Evolutionary conservation across 2,797 vertebrate species (phyloP), one percentile per base, ranked within the genome.

Genomic region (Cyclura pinguis): DNA sequence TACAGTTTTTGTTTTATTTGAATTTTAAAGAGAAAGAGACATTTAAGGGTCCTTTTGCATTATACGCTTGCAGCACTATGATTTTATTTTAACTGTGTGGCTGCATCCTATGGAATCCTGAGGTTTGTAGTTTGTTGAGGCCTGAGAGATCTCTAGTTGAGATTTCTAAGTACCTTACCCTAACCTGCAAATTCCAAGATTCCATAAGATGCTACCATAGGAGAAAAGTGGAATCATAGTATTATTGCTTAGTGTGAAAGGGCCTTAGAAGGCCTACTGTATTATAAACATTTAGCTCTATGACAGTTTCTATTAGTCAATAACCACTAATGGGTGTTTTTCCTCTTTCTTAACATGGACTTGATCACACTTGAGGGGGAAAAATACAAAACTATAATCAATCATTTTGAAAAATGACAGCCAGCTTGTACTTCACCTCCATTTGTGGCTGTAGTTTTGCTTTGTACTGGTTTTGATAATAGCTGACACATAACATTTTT

Each of bases 351-450:
- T 87, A 24, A 3, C 22, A 4, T 50, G 69, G 7, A 8, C 5
- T 50, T 22, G 57, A 88, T 38, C 6, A 0, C 0, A 7, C 38
- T 13, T 72, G 57, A 1, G 4, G 32, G 0, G 62, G 0, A 55
- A 24, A 67, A 85, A 52, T 42, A 0, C 47, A 88, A 86, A 87
- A 92, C 72, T 32, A 0, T 67, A n/a, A 29, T 4, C 20, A 72
- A 29, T 93, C 32, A 1, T 80, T 72, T 84, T 62, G 0, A 88
- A 89, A 91, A 92, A 93, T 16, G 92, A 84, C 86, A 93, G 92
- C 95, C 93, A 92, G 91, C 94, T 93, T 93, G 90, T 82, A 73
- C 93, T 92, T 93, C 93, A 42, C 3, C 91, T 92, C 85, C 89
- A 88, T 93, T 87, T 92, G 87, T 91, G 91, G 72, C 8, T 0